Base-by-base conservation (phyloP, 2,113 vertebrate species). In the Pungitius pungitius region DNA sequence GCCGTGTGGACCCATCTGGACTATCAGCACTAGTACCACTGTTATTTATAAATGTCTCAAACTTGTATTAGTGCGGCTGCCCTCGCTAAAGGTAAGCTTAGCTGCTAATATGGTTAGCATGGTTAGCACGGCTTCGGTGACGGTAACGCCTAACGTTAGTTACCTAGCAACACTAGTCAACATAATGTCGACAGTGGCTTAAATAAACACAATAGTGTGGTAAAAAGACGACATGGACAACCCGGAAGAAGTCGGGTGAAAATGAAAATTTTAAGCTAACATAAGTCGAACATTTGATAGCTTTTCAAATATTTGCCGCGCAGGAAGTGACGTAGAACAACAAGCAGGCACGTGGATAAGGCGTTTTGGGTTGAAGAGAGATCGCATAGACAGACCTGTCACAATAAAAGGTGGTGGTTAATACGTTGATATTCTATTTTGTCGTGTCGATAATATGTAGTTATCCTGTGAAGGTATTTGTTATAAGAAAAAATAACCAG, bases 291-390 rank as follows among this genome's bases (percentile, higher is more conserved):
- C 72, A 30, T 4, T 30, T 62, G 9, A 24, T 17, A 22, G 3
- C 20, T 40, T 9, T 1, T 71, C 75, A 20, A 5, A 47, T 2
- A 1, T 62, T 60, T 78, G 40, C 73, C 86, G 87, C 88, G 74
- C 69, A 76, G 91, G 90, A 92, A 84, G 83, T 92, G 89, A 92
- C 90, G 89, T 83, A 63, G 1, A 0, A 77, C 62, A 91, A 92
- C 86, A 91, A 80, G 37, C 0, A 2, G 51, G 2, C 87, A 87
- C 66, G 67, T 84, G 82, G 24, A 51, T 26, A 10, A 2, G 24
- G 33, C 47, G 40, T n/a, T 24, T 47, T 1, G 22, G 49, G 43
- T 13, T 14, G 30, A 2, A 8, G 47, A 9, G 4, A 17, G 1
- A 22, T 1, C 1, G 11, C 18, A n/a, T 27, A 55, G n/a, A 13